These are phyloP conservation scores for Oostethus manadensis DNA, from an alignment of 2,113 vertebrate species.

Conservation along the genomic window DNA sequence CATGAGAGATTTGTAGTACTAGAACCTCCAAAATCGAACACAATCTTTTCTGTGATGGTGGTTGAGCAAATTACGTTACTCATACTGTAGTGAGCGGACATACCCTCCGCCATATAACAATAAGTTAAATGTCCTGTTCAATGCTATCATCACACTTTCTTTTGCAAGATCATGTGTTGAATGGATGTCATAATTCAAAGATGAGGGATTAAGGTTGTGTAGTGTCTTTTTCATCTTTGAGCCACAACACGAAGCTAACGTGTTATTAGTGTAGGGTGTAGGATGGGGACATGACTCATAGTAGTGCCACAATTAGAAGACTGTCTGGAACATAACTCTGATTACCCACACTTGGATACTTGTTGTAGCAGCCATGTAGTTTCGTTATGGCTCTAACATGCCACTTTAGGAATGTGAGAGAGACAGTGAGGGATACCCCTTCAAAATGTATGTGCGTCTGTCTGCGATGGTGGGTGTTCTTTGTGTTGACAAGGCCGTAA, in stretches of 20 bases:
- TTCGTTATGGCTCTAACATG: conserved; percentile 2
- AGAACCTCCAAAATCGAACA: no score
- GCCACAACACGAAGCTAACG: not conserved
- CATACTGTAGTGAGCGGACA: no score
- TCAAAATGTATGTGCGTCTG: not conserved
- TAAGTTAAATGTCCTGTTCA: no score
- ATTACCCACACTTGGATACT: not conserved
- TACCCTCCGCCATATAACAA: no score
- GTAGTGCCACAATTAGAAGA: not conserved
- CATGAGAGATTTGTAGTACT: no score
- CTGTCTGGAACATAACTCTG: not conserved
- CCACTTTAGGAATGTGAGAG: conserved; percentile 10
- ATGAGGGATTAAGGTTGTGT: not conserved
- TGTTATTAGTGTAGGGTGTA: not conserved
- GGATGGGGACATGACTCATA: not conserved
- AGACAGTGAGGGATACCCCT: not conserved
- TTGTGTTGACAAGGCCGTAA: conserved; percentile 5
- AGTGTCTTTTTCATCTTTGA: not conserved
- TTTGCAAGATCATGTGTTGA: no score
- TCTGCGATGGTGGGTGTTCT: not conserved
- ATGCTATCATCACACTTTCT: no score
- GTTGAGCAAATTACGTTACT: no score
- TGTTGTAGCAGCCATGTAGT: not conserved
- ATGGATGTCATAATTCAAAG: no score
- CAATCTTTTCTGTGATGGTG: no score